Evolutionary conservation across 37 sponge, comb jelly and placozoan genomes (phyloP).

Genomic region (Trichoplax adhaerens): DNA sequence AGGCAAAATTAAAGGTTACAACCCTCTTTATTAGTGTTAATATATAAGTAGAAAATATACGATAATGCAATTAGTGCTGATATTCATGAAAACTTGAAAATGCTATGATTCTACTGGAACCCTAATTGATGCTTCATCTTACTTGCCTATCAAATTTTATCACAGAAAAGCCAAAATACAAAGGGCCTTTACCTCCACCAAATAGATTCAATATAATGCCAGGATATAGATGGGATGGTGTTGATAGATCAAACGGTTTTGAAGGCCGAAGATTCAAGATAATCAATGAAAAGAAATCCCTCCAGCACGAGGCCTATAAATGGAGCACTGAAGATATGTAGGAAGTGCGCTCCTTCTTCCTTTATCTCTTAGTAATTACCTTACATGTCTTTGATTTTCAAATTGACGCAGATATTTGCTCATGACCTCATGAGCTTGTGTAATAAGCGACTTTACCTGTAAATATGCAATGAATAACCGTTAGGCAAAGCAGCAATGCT

Average conservation of each 20-base stretch:
- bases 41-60: slow-evolving; percentile 7
- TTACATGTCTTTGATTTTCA: no score
- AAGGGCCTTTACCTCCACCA: slow-evolving; percentile 41
- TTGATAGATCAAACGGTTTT: slow-evolving; percentile 87
- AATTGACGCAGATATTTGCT: no score
- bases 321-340: slow-evolving; percentile 94
- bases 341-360: background rate
- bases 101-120: background rate
- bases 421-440: no score
- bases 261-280: slow-evolving; percentile 52
- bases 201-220: slow-evolving; percentile 82
- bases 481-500: no score
- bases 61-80: background rate
- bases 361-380: no score
- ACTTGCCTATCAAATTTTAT: background rate
- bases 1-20: slow-evolving; percentile 16
- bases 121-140: slow-evolving; percentile 1
- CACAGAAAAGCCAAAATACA: slow-evolving; percentile 16
- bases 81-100: background rate
- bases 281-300: slow-evolving; percentile 41
- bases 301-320: slow-evolving; percentile 62
- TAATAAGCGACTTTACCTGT: no score
- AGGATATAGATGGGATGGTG: slow-evolving; percentile 95
- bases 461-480: no score
- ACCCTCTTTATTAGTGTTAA: background rate